These are phyloP conservation scores for Australoheros facetus DNA, from an alignment of 2,797 vertebrate genomes.

Conservation along the genomic window DNA sequence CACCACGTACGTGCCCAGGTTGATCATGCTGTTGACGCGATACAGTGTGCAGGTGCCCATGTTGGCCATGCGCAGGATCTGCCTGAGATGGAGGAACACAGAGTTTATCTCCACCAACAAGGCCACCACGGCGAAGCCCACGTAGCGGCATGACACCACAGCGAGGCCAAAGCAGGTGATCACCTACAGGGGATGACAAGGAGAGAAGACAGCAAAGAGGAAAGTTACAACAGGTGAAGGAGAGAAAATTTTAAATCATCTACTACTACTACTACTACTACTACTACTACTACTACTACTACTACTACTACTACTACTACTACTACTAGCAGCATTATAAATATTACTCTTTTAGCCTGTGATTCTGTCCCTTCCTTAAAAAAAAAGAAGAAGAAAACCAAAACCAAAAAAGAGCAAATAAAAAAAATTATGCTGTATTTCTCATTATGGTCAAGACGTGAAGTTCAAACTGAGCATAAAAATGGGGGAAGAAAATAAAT, in stretches of 20 bases:
- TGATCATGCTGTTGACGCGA: conserved; percentile 88
- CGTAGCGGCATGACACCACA: conserved; percentile 80
- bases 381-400: background rate
- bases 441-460: background rate
- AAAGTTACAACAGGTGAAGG: background rate
- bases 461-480: background rate
- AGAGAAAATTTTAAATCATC: background rate
- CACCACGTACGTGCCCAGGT: conserved; percentile 90
- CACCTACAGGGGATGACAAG: conserved; percentile 80
- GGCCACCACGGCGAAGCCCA: conserved; percentile 90
- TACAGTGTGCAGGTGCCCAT: conserved; percentile 77
- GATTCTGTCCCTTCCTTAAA: background rate
- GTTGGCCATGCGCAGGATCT: conserved; percentile 87
- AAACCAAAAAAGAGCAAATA: background rate
- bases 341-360: no score
- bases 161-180: conserved; percentile 89
- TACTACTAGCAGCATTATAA: background rate
- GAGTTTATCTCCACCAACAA: conserved; percentile 95
- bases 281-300: background rate
- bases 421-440: no score
- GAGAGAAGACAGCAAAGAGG: background rate
- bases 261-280: background rate
- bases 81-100: conserved; percentile 88
- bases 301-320: background rate
- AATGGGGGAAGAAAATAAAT: background rate